Base-by-base conservation (phyloP, 2,797 vertebrate genomes). In the Acridotheres tristis region DNA sequence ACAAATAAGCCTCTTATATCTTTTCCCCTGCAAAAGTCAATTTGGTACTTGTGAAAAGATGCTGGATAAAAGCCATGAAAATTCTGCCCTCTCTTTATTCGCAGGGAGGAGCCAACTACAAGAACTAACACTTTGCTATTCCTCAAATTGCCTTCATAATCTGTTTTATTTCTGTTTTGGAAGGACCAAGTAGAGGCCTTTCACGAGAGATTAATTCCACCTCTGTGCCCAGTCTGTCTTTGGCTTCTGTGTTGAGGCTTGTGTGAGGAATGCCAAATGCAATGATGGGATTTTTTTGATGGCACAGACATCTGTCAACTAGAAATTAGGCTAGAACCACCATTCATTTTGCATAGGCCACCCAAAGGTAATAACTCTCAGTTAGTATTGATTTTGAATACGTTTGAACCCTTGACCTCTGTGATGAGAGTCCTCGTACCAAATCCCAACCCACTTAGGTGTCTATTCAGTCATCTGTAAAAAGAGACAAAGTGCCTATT, bases 171-270 rank as follows among this genome's bases (percentile, higher is more conserved):
- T 95, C 82, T 82, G 16, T 88, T 92, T 95, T 82, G 83, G 73
- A 95, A 92, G 36, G 61, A 36, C 65, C n/a, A 61, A 32, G 62
- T 76, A 68, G 40, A 83, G 47, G 42, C n/a, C 74, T 91, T 95
- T 94, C 85, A 58, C 34, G 76, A 69, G 58, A 89, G 81, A 95
- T 92, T 91, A 92, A 92, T 97, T 96, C 91, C 69, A 88, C 71
- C 83, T 93, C 85, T 90, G 66, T 91, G 76, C 66, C 76, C 76
- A 86, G 63, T 57, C 68, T 91, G 82, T 89, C 81, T 92, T 85
- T 92, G 89, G 54, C 67, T 76, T 93, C 76, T 84, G 5, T 1
- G 1, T 16, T 69, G 59, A 91, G 48, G 55, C 38, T 86, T 92
- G 29, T 62, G 63, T 84, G 79, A 91, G 86, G 90, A 94, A 92